A percentile compares a stretch with the other conserved stretches of the same genome.
Conservation (phyloP, 1,140 invertebrate genomes). For the Pseudachorutes palmiensis region DNA sequence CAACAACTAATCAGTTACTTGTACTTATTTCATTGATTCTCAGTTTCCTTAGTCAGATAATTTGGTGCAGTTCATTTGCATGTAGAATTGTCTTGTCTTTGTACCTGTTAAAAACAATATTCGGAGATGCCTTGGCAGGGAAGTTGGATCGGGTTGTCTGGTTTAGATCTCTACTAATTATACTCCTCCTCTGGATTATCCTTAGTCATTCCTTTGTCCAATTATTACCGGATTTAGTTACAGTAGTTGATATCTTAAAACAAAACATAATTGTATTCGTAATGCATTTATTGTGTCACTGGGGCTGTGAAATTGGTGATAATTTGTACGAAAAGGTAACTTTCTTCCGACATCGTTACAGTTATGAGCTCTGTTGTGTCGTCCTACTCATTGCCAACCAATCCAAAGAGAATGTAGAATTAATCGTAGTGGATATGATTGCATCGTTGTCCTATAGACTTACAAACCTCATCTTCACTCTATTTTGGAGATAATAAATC, state of each 20-base stretch:
- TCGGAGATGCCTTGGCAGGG: slow-evolving; percentile 5
- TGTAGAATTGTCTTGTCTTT: not conserved
- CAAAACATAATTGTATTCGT: not conserved
- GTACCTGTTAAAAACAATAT: slow-evolving; percentile 15
- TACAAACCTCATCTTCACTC: slow-evolving; percentile 11
- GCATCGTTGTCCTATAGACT: slow-evolving; percentile 11
- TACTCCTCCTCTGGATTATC: not conserved
- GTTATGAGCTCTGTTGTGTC: not conserved
- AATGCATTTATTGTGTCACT: not conserved
- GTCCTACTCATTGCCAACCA: not conserved
- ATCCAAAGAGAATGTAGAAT: not conserved
- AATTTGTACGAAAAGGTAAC: not conserved
- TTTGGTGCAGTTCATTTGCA: not conserved
- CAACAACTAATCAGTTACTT: not conserved
- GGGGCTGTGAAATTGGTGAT: slow-evolving; percentile 2
- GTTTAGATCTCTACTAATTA: not conserved
- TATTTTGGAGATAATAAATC: not conserved
- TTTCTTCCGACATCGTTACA: slow-evolving; percentile 13
- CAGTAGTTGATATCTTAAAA: not conserved
- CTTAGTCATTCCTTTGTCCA: not conserved
- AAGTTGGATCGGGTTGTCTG: slow-evolving; percentile 13
- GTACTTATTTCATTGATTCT: not conserved
- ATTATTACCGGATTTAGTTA: not conserved
- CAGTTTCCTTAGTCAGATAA: not conserved
- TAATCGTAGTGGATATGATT: slow-evolving; percentile 13